phyloP scores from a whole-genome alignment of 2,797 vertebrate species.

The Setipinna tenuifilis region DNA sequence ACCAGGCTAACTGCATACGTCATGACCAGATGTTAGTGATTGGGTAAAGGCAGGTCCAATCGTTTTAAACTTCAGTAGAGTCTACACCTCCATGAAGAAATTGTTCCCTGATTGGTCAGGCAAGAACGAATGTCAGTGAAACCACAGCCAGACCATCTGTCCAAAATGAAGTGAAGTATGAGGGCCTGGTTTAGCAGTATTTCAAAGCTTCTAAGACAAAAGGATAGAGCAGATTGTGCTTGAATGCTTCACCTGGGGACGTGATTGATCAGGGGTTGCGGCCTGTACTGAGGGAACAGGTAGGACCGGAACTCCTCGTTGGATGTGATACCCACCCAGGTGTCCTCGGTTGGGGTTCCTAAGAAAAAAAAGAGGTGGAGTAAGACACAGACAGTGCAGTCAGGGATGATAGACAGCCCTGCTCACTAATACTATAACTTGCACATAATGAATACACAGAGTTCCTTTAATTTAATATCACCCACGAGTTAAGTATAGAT shows the following conservation, averaged over 20 bases:
- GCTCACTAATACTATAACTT: background rate
- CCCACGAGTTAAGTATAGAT: background rate
- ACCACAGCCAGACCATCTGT: too few relatives aligned
- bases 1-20: too few relatives aligned
- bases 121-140: too few relatives aligned
- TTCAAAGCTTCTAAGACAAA: background rate
- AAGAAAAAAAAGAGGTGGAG: constrained; percentile 41
- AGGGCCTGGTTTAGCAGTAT: too few relatives aligned
- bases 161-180: too few relatives aligned
- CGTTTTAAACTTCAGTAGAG: too few relatives aligned
- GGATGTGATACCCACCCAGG: constrained; percentile 73
- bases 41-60: too few relatives aligned
- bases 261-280: constrained; percentile 80
- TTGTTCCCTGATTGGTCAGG: too few relatives aligned
- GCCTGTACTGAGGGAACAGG: constrained; percentile 76
- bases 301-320: constrained; percentile 80
- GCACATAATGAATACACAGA: background rate
- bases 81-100: too few relatives aligned
- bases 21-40: too few relatives aligned
- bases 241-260: constrained; percentile 74
- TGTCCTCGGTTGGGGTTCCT: constrained; percentile 80
- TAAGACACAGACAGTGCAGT: background rate
- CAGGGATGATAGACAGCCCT: background rate
- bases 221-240: background rate
- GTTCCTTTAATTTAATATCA: background rate